Percentiles rank a stretch among this genome's conserved stretches.
phyloP scores from a whole-genome alignment of 2,888 invertebrate genomes.

The Meliscaeva auricollis region DNA sequence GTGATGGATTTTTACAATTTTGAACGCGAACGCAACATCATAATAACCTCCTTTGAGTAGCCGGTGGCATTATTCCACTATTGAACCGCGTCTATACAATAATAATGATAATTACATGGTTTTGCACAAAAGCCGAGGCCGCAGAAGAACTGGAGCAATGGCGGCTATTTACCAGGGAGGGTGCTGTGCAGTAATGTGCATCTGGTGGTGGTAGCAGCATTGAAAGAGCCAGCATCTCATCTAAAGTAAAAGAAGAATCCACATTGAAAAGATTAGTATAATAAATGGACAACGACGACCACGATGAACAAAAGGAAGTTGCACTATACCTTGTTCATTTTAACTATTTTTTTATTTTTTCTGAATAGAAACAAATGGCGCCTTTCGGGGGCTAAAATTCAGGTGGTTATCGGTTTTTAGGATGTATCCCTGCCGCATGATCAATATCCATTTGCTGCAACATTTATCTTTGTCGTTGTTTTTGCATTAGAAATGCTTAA shows the following conservation, averaged over 20 bases:
- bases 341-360: neutral
- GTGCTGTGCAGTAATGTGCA: constrained; percentile 20
- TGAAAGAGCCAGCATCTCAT: constrained; percentile 26
- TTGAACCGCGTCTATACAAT: constrained; percentile 74
- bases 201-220: constrained; percentile 34
- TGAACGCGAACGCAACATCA: constrained; percentile 72
- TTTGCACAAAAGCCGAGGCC: neutral
- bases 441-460: constrained; percentile 47
- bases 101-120: constrained; percentile 73
- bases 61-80: constrained; percentile 75
- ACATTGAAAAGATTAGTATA: constrained; percentile 64
- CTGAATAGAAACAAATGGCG: constrained; percentile 65
- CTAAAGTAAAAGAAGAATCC: constrained; percentile 48
- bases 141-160: constrained; percentile 62
- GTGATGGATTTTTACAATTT: constrained; percentile 73
- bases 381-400: constrained; percentile 49
- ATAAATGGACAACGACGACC: constrained; percentile 45
- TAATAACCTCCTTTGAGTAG: constrained; percentile 75
- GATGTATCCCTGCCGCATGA: constrained; percentile 32
- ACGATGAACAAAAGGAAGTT: constrained; percentile 62
- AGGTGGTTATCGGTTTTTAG: constrained; percentile 55
- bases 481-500: constrained; percentile 15
- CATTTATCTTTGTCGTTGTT: constrained; percentile 62
- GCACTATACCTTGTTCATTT: constrained; percentile 6
- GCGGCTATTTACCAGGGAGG: constrained; percentile 11